These are phyloP conservation scores for Crotalus helleri DNA, from an alignment of 2,113 vertebrate genomes.

Conservation along the genomic window DNA sequence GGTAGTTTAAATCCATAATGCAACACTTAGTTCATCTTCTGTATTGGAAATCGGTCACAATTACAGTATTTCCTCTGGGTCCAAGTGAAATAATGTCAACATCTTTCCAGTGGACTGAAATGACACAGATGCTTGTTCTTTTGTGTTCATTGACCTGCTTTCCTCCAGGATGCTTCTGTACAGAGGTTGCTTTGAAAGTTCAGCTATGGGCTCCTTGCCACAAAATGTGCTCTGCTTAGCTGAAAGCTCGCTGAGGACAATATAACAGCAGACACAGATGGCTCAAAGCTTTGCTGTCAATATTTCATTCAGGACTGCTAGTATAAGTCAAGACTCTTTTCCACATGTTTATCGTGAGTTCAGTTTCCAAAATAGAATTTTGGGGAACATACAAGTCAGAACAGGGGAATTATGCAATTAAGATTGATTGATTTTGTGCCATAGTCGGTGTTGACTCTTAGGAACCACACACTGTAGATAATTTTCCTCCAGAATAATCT, in stretches of 20 bases:
- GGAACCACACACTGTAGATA: background rate
- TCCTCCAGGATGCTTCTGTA: constrained; percentile 6
- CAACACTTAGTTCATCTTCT: background rate
- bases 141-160: background rate
- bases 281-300: background rate
- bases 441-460: background rate
- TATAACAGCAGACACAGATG: constrained; percentile 8
- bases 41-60: constrained; percentile 17
- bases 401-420: constrained; percentile 18
- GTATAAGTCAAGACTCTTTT: constrained; percentile 19
- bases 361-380: background rate
- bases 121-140: background rate
- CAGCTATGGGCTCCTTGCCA: constrained; percentile 5
- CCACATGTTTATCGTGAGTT: background rate
- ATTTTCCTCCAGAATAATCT: background rate
- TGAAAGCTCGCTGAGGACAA: background rate
- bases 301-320: constrained; percentile 18
- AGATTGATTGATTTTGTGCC: background rate
- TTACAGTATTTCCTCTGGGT: background rate
- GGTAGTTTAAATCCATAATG: background rate
- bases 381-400: background rate
- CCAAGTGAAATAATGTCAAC: background rate
- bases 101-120: background rate
- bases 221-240: background rate
- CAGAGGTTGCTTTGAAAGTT: background rate